Evolutionary conservation across 2,113 vertebrate species (phyloP), one percentile per base, ranked within the genome.

Genomic region (Microtus ochrogaster): DNA sequence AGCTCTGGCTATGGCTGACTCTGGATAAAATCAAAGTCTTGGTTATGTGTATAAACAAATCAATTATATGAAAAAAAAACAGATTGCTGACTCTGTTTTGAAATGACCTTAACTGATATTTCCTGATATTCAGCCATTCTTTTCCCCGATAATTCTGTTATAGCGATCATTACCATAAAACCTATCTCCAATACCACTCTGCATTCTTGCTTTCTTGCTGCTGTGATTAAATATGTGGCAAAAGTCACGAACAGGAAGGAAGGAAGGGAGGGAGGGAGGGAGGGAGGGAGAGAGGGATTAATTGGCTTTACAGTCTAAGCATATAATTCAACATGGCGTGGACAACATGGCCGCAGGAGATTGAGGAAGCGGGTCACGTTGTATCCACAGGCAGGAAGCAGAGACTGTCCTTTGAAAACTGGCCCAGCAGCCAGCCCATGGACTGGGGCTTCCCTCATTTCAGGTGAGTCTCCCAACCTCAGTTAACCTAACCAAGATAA

Each of bases 11-110:
- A 77, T 94, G 52, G 10, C 72, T 79, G 9, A 41, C 12, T 79
- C 90, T 79, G 52, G 52, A 82, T 88, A 76, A 86, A 97, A 92
- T 73, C 73, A 91, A 94, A 81, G 47, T 16, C 39, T 91, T 90
- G 82, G 58, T 72, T 88, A 95, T 66, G 47, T 41, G 74, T 70
- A 89, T 81, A 91, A 86, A 77, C 70, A 88, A 90, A 90, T 92
- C 14, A 63, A 52, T 85, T 79, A 68, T 47, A 28, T 36, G 30
- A 95, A 65, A 90, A 81, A 81, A 83, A 58, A 58, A 19, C 55
- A 58, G 58, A 66, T 58, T 87, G 79, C 82, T 66, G 77, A 87
- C 96, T 92, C 63, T 94, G 33, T 90, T 76, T 94, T 92, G 5
- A 36, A 88, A 84, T n/a, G 33, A 9, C 10, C 65, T 94, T 89